Evolutionary conservation across 2,113 vertebrate species (phyloP), one percentile per base, ranked within the genome.

Genomic region (Solea senegalensis): DNA sequence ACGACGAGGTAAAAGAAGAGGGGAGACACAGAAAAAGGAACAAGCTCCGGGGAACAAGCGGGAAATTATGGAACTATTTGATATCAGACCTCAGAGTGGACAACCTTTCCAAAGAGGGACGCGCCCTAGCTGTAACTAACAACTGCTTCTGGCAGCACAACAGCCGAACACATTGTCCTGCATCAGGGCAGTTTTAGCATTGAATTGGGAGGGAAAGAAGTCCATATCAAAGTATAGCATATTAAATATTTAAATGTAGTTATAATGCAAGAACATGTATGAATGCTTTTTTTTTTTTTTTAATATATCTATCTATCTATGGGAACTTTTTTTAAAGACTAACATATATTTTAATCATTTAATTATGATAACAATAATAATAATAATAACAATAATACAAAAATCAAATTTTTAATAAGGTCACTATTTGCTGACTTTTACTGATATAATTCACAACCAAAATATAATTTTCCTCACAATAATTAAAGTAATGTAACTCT

Each of bases 51-150:
- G 79, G 87, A 86, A 69, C 50, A 69, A 65, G 72, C 79, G 76
- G 83, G 74, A 86, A 81, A 86, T 78, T 58, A 72, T 76, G 84
- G 86, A 83, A 81, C 82, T 72, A 75, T 79, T 87, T 64, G 70
- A 82, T 82, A 85, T 87, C 82, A 84, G 77, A 87, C 66, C 84
- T 80, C 73, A 14, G 80, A 82, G 74, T 78, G 83, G 82, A 86
- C 78, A 53, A 87, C 83, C 79, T 76, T 66, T 86, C 85, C 80
- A 56, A 76, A 84, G 85, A 76, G 82, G 85, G 88, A 87, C 80
- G 81, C 82, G 60, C 85, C 91, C 85, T 81, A 49, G 80, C 81
- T 86, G 85, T 81, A 87, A 86, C 84, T 83, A 86, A 84, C 80
- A 81, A 76, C 80, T 69, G 65, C 78, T 84, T 70, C 83, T 88